Conservation (phyloP, 2,888 invertebrate species). For the Sturmia bella region DNA sequence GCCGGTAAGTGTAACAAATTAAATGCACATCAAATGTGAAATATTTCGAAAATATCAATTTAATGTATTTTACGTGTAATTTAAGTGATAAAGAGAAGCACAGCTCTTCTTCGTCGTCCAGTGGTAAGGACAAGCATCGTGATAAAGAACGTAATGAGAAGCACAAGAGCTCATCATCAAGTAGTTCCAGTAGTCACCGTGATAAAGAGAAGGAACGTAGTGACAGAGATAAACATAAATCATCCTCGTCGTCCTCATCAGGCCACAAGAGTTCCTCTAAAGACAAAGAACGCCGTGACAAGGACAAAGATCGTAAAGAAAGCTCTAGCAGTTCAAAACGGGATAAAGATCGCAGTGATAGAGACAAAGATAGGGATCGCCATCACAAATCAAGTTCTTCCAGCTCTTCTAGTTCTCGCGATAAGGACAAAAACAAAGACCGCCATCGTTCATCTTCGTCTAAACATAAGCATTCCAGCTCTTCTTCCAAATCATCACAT, state of each 20-base stretch:
- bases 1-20: conserved; percentile 75
- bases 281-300: conserved; percentile 78
- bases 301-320: conserved; percentile 77
- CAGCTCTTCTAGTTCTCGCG: conserved; percentile 76
- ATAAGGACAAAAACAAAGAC: conserved; percentile 76
- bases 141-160: conserved; percentile 80
- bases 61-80: neutral
- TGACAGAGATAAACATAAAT: conserved; percentile 82
- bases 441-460: conserved; percentile 78
- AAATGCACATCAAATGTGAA: neutral
- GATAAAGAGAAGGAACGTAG: conserved; percentile 79
- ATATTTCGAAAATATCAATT: neutral
- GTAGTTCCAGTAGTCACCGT: conserved; percentile 76
- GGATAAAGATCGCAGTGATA: conserved; percentile 78
- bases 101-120: conserved; percentile 76
- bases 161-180: conserved; percentile 69
- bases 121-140: conserved; percentile 81
- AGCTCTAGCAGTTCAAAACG: conserved; percentile 74
- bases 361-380: conserved; percentile 77
- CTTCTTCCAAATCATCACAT: conserved; percentile 75
- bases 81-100: conserved; percentile 81
- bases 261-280: conserved; percentile 78
- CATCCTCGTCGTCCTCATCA: conserved; percentile 78
- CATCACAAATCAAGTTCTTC: conserved; percentile 79
- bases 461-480: conserved; percentile 82